These are phyloP conservation scores for Metopolophium dirhodum DNA, from an alignment of 1,140 invertebrate genomes.

Conservation along the genomic window DNA sequence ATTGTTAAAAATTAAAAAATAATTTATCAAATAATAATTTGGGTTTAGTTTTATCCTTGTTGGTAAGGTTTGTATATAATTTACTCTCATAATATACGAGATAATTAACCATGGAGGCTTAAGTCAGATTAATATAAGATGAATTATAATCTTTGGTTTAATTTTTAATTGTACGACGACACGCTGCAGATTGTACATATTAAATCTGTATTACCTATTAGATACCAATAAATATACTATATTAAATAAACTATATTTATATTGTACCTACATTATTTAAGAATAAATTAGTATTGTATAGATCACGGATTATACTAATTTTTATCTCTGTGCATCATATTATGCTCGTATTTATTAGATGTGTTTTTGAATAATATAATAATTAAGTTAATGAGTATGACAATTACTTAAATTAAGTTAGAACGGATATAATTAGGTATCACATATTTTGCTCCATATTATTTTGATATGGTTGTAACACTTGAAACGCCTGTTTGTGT, in stretches of 20 bases:
- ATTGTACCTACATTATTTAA: background rate
- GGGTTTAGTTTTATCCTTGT: background rate
- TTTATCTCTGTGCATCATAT: background rate
- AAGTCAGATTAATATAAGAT: no score
- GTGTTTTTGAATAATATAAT: background rate
- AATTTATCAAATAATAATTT: background rate
- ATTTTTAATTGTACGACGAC: no score
- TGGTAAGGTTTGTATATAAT: no score
- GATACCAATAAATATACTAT: background rate
- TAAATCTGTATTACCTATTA: no score
- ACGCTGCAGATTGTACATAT: no score
- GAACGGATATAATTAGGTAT: background rate
- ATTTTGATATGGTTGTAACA: background rate
- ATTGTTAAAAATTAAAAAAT: background rate
- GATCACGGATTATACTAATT: background rate
- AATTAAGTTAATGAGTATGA: background rate
- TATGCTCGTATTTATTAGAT: background rate
- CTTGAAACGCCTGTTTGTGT: background rate
- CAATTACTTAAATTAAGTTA: background rate
- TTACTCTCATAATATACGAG: no score
- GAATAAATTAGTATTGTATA: background rate
- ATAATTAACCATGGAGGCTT: no score
- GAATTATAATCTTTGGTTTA: no score
- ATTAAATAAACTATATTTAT: no score
- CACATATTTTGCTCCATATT: background rate